Base-by-base conservation (phyloP, 2,797 vertebrate species). In the Selene dorsalis region DNA sequence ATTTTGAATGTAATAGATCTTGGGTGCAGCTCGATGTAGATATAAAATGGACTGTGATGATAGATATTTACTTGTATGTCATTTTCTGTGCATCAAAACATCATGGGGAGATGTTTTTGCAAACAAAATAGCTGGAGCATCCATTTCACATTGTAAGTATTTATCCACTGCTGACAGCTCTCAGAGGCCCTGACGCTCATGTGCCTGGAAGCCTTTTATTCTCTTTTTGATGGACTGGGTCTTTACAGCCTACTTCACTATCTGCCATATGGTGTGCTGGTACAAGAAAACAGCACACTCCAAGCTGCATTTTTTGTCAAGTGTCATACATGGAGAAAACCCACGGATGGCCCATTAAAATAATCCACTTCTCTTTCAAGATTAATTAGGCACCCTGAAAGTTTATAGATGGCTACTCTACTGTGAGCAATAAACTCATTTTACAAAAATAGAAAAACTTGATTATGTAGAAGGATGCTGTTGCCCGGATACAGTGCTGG, bases 211-310 rank as follows among this genome's bases (percentile, higher is more conserved):
- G 87, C 75, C 75, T 80, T 91, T 91, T 92, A 85, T 86, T 92
- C 86, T 89, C 55, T 75, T 73, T 83, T 92, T 92, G 88, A 93
- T 89, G 84, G 84, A 91, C 84, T 77, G 81, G 64, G 10, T 82
- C 84, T 84, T 81, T 81, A 75, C 82, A 83, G 69, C 77, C 68
- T 53, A 60, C 75, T 86, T 61, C 56, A 70, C n/a, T 91, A 92
- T 94, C 91, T 92, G 87, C 95, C 95, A 96, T 95, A 95, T 96
- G 95, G 86, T 88, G 89, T 47, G 71, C 90, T 77, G 73, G 50
- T 77, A 53, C 75, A 87, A 79, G 57, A 88, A 84, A 78, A 67
- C 59, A 76, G 73, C 28, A 63, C 73, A 59, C 67, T 75, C 55
- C 48, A 83, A 84, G 79, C 70, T 69, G 22, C 64, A 67, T 82